Base-by-base conservation (phyloP, 2,113 vertebrate species). In the Platichthys flesus region DNA sequence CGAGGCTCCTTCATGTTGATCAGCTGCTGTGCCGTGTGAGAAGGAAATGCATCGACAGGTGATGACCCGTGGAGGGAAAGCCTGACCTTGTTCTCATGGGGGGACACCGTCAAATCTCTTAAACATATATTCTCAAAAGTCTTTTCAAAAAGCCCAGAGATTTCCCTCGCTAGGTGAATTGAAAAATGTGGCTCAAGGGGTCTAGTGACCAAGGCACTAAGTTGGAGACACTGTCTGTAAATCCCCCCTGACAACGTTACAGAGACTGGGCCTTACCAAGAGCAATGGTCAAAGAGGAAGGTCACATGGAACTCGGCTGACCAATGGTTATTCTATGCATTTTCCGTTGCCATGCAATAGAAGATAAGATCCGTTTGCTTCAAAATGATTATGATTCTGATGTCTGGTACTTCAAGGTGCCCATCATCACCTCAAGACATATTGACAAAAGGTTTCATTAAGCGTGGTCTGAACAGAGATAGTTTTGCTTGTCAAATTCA, bases 401-500 rank as follows among this genome's bases (percentile, higher is more conserved):
- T 12, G 0, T 47, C 24, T 71, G 35, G n/a, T 42, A 31, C 3
- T 63, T 42, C 18, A 58, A 20, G 28, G 47, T 55, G 28, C 28
- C 28, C 28, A 31, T 31, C 5, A 31, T 31, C 28, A 31, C 28
- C 28, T 31, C 6, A 55, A 63, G 13, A 74, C 54, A 79, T 31
- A 31, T 31, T 31, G 28, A 31, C 28, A 31, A 31, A 85, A 62
- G 54, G n/a, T 57, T 24, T 61, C n/a, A 56, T 55, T 71, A 28
- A 71, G 21, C 20, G 9, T 14, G 15, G 8, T 51, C 12, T 45
- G 20, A 58, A 42, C 20, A 35, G 20, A 56, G 31, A 26, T 5
- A 16, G 51, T 42, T 68, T 31, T 49, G 31, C 5, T 7, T 54
- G 42, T 69, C 24, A 64, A 20, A 57, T 37, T 49, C 14, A 51